Evolutionary conservation across 2,113 vertebrate genomes (phyloP).

Genomic region (Nibea albiflora): DNA sequence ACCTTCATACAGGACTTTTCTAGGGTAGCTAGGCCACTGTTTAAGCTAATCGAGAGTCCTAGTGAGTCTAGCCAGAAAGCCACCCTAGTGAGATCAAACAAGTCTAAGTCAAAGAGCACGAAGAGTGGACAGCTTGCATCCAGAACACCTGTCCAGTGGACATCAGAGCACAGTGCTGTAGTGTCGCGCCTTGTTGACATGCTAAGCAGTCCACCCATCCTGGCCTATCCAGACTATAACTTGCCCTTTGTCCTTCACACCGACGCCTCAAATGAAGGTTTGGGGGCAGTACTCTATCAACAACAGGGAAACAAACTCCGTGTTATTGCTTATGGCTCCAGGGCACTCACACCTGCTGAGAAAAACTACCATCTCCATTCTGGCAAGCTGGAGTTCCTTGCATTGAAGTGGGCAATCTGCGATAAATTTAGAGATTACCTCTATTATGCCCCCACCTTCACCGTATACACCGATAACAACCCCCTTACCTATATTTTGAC

Average conservation of each 20-base stretch:
- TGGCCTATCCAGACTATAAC: background rate
- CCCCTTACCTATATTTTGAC: background rate
- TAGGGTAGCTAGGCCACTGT: background rate
- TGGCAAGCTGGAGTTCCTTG: background rate
- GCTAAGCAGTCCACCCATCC: background rate
- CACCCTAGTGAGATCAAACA: accelerated
- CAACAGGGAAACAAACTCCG: no score
- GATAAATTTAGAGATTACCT: constrained; percentile 22
- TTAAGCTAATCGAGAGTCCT: background rate
- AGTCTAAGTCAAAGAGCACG: background rate
- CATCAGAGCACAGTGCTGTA: background rate
- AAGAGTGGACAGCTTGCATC: background rate
- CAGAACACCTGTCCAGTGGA: background rate
- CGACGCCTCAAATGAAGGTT: no score
- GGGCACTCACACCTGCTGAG: background rate
- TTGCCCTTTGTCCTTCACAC: no score
- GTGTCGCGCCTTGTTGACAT: constrained; percentile 7
- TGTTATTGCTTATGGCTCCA: background rate
- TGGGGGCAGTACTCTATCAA: no score
- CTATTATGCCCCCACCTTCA: background rate
- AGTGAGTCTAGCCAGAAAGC: background rate
- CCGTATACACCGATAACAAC: background rate
- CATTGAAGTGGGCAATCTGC: background rate
- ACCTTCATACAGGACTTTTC: constrained; percentile 35
- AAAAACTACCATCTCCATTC: constrained; percentile 7